These are phyloP conservation scores for Oreamnos americanus DNA, from an alignment of 2,113 vertebrate genomes.

Conservation along the genomic window DNA sequence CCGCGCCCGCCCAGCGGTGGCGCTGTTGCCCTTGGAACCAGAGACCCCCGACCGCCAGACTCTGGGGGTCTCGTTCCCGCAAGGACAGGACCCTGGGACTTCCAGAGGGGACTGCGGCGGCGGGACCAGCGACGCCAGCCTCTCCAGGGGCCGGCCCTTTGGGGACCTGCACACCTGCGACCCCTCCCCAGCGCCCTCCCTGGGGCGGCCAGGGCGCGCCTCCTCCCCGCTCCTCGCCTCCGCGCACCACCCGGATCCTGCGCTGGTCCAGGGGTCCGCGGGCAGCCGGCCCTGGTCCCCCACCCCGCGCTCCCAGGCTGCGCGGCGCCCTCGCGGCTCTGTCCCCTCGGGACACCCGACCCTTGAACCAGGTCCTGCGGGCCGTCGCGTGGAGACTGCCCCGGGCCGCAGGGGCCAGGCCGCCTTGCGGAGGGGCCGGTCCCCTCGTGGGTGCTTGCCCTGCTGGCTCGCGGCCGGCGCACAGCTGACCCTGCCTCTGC, in stretches of 20 bases:
- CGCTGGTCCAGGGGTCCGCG: background rate
- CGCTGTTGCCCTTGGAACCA: constrained; percentile 80
- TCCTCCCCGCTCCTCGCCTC: background rate
- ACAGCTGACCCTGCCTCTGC: rapidly evolving
- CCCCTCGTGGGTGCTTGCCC: rapidly evolving
- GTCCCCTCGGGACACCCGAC: too few species aligned
- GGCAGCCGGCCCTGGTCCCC: background rate
- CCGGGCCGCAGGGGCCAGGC: background rate
- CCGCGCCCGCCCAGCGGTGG: constrained; percentile 75
- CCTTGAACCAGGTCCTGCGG: too few species aligned
- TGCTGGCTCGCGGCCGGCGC: rapidly evolving
- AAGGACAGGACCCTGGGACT: background rate
- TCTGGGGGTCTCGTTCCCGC: background rate
- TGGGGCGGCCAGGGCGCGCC: background rate
- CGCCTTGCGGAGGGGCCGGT: background rate
- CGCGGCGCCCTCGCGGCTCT: background rate
- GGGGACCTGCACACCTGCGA: background rate
- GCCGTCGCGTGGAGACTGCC: too few species aligned
- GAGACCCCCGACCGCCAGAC: background rate
- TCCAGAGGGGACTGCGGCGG: background rate
- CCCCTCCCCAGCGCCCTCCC: background rate
- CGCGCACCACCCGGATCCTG: rapidly evolving
- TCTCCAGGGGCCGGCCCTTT: background rate
- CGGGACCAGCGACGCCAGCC: background rate
- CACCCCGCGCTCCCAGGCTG: background rate